Evolutionary conservation across 2,113 vertebrate genomes (phyloP), one percentile per base, ranked within the genome.

Genomic region (Loxodonta africana): DNA sequence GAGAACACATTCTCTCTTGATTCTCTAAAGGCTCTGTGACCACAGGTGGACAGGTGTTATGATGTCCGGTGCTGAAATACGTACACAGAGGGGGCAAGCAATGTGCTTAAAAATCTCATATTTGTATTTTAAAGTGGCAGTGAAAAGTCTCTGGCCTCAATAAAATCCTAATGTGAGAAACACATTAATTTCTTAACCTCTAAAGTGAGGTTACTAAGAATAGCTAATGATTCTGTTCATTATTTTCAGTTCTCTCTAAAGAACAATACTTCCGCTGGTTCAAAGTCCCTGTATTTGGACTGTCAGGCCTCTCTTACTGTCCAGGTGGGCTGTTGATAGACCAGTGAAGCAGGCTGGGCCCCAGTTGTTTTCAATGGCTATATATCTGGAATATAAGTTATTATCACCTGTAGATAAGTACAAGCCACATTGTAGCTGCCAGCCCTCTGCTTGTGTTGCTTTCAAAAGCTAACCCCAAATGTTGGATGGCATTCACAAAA

Each of bases 201-300:
- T 91, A 60, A 88, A 71, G 23, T 91, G 73, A 88, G 30, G 25
- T 88, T 9, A 48, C 23, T 83, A 74, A 83, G 74, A 25, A 65
- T 0, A 76, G 25, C 46, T 37, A 51, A 4, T n/a, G 11, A 41
- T 81, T 95, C 25, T 88, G 33, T 21, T 91, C 18, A 28, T 51
- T 73, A 57, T 87, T 95, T 91, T 92, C 74, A 87, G 53, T 91
- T 95, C 41, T 92, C 37, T 95, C 41, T 80, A 18, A 67, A 95
- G 23, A 95, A 51, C 11, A 83, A 60, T 67, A 63, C n/a, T 88
- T 84, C 17, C 18, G 30, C 81, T 4, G 3, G 9, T 65, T 82
- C 28, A 51, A 74, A 69, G 3, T 46, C 41, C 67, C 48, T 81
- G 25, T 33, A 10, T 23, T 8, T 15, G 20, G 9, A 15, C 14